Evolutionary conservation across 2,888 invertebrate species (phyloP).

Genomic region (Hermaeophaga mercurialis): DNA sequence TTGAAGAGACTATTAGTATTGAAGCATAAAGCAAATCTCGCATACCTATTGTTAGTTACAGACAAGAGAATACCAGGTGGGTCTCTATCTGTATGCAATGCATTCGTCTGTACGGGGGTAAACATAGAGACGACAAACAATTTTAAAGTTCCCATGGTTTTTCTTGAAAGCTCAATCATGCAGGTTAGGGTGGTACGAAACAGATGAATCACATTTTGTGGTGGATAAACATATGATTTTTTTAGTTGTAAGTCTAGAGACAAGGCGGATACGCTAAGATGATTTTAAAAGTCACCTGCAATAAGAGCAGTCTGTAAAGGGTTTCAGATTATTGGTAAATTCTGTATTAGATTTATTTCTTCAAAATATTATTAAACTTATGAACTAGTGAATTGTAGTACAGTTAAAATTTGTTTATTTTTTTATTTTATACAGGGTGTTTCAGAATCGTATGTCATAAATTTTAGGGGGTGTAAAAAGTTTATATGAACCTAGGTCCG

Average conservation of each 20-base stretch:
- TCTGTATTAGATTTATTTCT: too few relatives aligned
- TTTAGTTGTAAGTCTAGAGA: background rate
- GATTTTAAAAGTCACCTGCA: background rate
- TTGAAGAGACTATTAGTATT: background rate
- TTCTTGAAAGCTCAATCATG: background rate
- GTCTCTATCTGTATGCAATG: background rate
- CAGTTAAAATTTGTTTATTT: too few relatives aligned
- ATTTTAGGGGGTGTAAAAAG: too few relatives aligned
- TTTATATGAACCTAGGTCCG: too few relatives aligned
- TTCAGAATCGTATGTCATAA: too few relatives aligned
- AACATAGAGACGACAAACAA: background rate
- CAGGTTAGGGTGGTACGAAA: background rate
- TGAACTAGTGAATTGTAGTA: too few relatives aligned
- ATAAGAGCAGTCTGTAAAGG: background rate
- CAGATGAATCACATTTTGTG: background rate
- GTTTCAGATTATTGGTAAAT: too few relatives aligned
- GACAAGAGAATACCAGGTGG: conserved; percentile 9
- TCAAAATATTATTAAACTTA: too few relatives aligned
- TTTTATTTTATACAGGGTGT: too few relatives aligned
- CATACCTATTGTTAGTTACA: conserved; percentile 1
- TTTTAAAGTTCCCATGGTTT: background rate
- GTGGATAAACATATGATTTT: background rate
- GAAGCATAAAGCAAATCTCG: background rate
- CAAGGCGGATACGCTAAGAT: background rate
- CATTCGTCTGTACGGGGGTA: background rate